phyloP scores from a whole-genome alignment of 2,797 vertebrate species.

The Mus minutoides region DNA sequence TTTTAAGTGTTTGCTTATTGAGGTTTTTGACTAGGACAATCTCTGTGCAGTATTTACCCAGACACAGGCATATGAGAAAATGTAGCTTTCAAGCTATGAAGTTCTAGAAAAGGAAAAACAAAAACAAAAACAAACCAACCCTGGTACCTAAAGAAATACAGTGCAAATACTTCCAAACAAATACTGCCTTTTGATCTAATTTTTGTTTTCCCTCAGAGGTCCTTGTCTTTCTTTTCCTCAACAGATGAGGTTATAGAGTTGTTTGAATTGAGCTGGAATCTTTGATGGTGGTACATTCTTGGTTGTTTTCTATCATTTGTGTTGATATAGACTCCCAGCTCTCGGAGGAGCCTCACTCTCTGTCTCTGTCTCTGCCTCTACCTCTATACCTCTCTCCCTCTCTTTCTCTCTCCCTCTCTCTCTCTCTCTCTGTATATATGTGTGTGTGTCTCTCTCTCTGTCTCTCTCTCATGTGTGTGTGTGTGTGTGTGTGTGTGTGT shows the following conservation, averaged over 20 bases:
- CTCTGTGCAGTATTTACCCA: background rate
- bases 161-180: background rate
- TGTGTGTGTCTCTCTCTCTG: background rate
- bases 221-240: background rate
- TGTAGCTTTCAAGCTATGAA: too few species aligned
- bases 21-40: background rate
- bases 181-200: background rate
- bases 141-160: background rate
- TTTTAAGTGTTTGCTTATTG: background rate
- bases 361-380: background rate
- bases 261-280: background rate
- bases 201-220: background rate
- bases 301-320: background rate
- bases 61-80: background rate
- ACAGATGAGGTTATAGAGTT: background rate
- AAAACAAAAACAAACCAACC: too few species aligned
- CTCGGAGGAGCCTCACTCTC: background rate
- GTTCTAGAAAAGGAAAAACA: background rate
- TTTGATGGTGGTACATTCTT: background rate
- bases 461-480: too few species aligned
- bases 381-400: background rate
- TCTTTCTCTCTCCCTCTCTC: background rate
- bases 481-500: background rate
- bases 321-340: background rate
- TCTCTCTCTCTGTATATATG: background rate